Conservation (phyloP, 2,797 vertebrate species). For the Myiotriccus ornatus region DNA sequence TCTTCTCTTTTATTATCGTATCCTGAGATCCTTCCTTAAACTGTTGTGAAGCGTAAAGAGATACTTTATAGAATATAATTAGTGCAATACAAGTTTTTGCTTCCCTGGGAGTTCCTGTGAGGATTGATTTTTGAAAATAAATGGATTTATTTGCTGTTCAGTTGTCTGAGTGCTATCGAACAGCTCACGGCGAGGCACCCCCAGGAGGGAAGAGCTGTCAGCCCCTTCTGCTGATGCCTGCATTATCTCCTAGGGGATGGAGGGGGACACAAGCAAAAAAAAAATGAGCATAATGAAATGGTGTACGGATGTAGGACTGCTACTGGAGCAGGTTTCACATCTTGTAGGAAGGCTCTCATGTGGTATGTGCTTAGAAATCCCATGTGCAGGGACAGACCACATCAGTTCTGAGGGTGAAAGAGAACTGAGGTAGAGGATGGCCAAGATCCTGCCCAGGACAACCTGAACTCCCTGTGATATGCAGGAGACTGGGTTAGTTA, state of each 20-base stretch:
- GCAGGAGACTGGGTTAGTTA: neutral
- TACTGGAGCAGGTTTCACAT: neutral
- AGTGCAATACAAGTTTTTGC: neutral
- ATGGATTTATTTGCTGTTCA: neutral
- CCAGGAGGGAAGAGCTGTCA: neutral
- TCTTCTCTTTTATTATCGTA: neutral
- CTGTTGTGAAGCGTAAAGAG: neutral
- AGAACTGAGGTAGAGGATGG: neutral
- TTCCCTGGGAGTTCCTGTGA: neutral
- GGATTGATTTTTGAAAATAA: conserved; percentile 13
- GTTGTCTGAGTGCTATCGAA: neutral
- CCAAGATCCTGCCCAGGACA: neutral
- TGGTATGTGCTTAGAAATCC: neutral
- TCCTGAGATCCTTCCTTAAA: neutral
- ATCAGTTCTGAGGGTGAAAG: neutral
- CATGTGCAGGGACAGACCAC: neutral
- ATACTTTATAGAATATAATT: neutral
- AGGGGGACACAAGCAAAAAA: neutral
- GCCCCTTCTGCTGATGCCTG: neutral
- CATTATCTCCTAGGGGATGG: neutral
- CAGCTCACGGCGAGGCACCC: neutral
- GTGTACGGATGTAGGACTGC: neutral
- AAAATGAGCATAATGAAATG: neutral
- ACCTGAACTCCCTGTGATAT: neutral
- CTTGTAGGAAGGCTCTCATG: neutral